Percentiles rank a stretch among this genome's conserved stretches.
phyloP scores from a whole-genome alignment of 2,113 vertebrate genomes.

The Plestiodon gilberti region DNA sequence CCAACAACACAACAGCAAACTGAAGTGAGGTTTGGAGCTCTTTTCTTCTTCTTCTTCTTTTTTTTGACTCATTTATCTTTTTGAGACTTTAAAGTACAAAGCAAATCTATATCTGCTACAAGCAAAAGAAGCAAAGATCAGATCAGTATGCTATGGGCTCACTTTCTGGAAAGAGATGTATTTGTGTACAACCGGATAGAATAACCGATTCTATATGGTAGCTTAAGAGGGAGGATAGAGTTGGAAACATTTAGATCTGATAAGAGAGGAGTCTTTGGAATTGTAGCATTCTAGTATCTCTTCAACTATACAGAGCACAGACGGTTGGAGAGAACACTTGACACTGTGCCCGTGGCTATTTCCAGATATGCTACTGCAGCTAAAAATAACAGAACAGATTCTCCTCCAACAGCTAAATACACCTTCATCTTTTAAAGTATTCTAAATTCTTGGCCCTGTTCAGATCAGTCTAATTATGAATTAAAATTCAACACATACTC shows the following conservation, averaged over 20 bases:
- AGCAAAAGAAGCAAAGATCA: conserved; percentile 20
- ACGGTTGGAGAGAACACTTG: not conserved
- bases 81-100: not conserved
- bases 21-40: not conserved
- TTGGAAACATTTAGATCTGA: not conserved
- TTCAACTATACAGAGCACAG: not conserved
- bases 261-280: conserved; percentile 1
- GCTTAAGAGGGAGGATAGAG: not conserved
- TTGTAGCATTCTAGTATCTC: not conserved
- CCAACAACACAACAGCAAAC: not conserved
- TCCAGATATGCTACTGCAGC: not conserved
- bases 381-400: not conserved
- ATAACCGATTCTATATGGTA: not conserved
- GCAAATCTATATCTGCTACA: conserved; percentile 10
- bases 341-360: rapidly evolving
- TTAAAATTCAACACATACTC: conserved; percentile 19
- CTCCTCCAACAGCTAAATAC: conserved; percentile 7
- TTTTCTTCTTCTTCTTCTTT: no score
- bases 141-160: conserved; percentile 3
- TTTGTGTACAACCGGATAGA: conserved; percentile 15
- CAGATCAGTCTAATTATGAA: conserved; percentile 34
- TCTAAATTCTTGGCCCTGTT: conserved; percentile 3
- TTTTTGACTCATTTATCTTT: conserved; percentile 10
- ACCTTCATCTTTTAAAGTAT: not conserved
- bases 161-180: conserved; percentile 28